A percentile compares a stretch with the other conserved stretches of the same genome.
Evolutionary conservation across 2,888 invertebrate species (phyloP).

Genomic region (Celastrina argiolus): DNA sequence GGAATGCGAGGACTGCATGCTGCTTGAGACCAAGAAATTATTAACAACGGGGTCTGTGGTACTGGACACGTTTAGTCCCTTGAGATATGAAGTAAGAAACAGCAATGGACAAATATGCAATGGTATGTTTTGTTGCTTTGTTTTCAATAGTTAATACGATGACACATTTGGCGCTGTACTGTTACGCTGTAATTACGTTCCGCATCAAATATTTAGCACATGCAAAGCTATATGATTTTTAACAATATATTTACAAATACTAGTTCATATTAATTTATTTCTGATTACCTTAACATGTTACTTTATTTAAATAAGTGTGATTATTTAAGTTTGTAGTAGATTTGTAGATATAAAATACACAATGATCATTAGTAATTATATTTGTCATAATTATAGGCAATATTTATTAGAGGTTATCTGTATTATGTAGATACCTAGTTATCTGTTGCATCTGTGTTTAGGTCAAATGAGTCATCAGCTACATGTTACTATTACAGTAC

Average conservation of each 20-base stretch:
- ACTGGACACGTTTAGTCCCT: conserved; percentile 55
- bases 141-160: neutral
- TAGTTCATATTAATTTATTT: neutral
- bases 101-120: conserved; percentile 54
- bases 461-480: conserved; percentile 35
- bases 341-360: neutral
- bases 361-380: neutral
- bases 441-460: conserved; percentile 12
- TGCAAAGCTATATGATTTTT: neutral
- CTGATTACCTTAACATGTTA: neutral
- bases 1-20: conserved; percentile 63
- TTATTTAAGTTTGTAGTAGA: neutral
- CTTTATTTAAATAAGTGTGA: neutral
- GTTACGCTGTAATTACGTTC: conserved; percentile 5
- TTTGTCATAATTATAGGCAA: neutral
- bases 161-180: conserved; percentile 5
- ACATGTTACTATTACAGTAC: neutral
- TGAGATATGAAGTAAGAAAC: conserved; percentile 52
- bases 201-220: conserved; percentile 22
- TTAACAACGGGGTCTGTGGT: conserved; percentile 43
- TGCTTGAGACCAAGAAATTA: conserved; percentile 45
- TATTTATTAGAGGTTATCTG: neutral
- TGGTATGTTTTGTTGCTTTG: conserved; percentile 41
- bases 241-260: neutral
- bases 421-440: neutral